phyloP scores from a whole-genome alignment of 2,888 invertebrate species.

The Synergus gifuensis region DNA sequence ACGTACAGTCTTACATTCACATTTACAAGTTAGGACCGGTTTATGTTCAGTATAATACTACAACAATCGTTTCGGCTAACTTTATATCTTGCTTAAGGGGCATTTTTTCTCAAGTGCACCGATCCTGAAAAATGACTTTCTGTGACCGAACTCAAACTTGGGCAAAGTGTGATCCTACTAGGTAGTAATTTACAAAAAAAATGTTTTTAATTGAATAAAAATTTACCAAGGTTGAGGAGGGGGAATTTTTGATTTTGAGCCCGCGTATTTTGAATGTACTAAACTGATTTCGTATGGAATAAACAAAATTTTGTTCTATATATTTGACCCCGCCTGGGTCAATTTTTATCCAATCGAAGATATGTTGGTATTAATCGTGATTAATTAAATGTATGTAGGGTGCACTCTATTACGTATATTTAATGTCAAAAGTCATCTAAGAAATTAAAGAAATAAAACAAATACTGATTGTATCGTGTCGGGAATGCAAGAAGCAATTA shows the following conservation, averaged over 20 bases:
- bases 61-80: constrained; percentile 21
- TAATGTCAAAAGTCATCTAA: not conserved
- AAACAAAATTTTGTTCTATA: too few relatives aligned
- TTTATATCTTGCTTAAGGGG: not conserved
- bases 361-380: not conserved
- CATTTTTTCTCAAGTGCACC: too few relatives aligned
- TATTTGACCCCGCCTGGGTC: too few relatives aligned
- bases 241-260: too few relatives aligned
- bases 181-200: too few relatives aligned
- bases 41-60: not conserved
- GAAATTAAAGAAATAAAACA: not conserved
- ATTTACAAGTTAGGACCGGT: constrained; percentile 38
- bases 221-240: too few relatives aligned
- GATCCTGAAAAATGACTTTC: too few relatives aligned
- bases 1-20: constrained; percentile 1
- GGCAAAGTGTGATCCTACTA: too few relatives aligned
- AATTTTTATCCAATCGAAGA: not conserved
- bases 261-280: too few relatives aligned
- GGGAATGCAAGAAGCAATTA: not conserved
- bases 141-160: too few relatives aligned
- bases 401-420: not conserved
- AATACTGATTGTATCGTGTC: not conserved
- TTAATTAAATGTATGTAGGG: not conserved
- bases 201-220: too few relatives aligned
- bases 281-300: too few relatives aligned